Percentiles rank a stretch among this genome's conserved stretches.
These are phyloP conservation scores for pig (Sus scrofa) DNA, from an alignment of 2,113 vertebrate species.

Conservation along the genomic window T2T-Sscrofa CM000812.6:53568001-53568500, in stretches of 20 bases:
- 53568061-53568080: conserved; percentile 74
- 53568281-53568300: neutral
- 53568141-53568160: neutral
- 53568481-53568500: conserved; percentile 22
- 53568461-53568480: neutral
- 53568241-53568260: neutral
- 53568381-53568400: neutral
- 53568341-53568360: neutral
- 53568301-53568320: neutral
- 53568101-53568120: conserved; percentile 70
- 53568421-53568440: neutral
- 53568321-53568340: neutral
- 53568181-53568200: neutral
- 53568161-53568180: neutral
- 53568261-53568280: neutral
- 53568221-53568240: neutral
- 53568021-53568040: conserved; percentile 74
- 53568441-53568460: neutral
- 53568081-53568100: conserved; percentile 57
- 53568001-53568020: conserved; percentile 73
- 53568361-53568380: neutral
- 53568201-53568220: neutral
- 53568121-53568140: conserved; percentile 46
- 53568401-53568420: neutral
- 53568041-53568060: conserved; percentile 78